Conservation (phyloP, 64 coral and sea anemone species). For the Pocillopora verrucosa region DNA sequence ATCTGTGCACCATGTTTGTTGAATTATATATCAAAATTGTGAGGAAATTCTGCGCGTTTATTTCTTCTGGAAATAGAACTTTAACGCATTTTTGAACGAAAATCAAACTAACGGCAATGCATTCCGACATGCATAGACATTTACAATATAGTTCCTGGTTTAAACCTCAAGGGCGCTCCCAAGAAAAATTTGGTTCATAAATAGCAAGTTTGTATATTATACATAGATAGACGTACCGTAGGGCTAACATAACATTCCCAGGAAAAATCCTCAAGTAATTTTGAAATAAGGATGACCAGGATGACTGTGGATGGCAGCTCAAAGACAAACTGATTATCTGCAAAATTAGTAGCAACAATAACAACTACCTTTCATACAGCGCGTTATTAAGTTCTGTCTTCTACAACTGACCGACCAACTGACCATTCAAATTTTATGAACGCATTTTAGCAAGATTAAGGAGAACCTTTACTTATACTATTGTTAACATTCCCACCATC, state of each 20-base stretch:
- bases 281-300: conserved; percentile 65
- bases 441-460: too few species aligned
- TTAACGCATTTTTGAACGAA: neutral
- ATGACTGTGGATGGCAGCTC: conserved; percentile 65
- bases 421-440: too few species aligned
- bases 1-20: too few species aligned
- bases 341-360: neutral
- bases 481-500: too few species aligned
- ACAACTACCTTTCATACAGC: neutral
- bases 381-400: neutral
- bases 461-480: too few species aligned
- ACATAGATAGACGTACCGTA: conserved; percentile 45
- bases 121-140: neutral
- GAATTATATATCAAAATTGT: too few species aligned
- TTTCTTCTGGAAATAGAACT: too few species aligned
- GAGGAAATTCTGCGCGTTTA: too few species aligned
- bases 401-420: too few species aligned
- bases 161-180: neutral
- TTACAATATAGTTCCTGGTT: neutral
- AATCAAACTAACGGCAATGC: neutral
- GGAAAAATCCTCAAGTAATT: conserved; percentile 77
- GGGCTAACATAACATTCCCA: conserved; percentile 67
- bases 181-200: too few species aligned
- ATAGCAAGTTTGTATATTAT: neutral
- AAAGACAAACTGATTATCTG: conserved; percentile 79